Evolutionary conservation across 1,140 invertebrate genomes (phyloP).

Genomic region (Elymnias hypermnestra): DNA sequence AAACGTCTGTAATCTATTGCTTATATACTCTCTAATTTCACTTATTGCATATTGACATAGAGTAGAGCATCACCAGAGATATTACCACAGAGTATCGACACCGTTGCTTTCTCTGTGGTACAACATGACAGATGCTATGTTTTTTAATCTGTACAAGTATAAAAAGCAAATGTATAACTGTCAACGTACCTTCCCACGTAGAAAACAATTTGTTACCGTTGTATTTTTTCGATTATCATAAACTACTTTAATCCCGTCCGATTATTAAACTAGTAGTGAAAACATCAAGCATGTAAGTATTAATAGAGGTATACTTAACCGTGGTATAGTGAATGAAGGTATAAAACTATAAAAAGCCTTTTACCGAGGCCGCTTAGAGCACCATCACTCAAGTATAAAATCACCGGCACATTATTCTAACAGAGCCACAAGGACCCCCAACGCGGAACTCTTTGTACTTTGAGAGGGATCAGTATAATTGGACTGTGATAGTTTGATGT

Average conservation of each 20-base stretch:
- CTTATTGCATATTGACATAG: too few species aligned
- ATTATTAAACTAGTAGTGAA: constrained; percentile 7
- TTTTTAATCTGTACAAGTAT: too few species aligned
- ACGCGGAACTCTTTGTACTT: constrained; percentile 17
- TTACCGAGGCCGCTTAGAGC: constrained; percentile 39
- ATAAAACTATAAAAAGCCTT: constrained; percentile 55
- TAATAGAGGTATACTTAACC: constrained; percentile 23
- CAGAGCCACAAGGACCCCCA: constrained; percentile 24
- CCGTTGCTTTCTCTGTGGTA: too few species aligned
- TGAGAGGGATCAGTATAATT: constrained; percentile 25
- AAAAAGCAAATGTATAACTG: too few species aligned
- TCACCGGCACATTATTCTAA: constrained; percentile 43
- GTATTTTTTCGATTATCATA: constrained; percentile 5
- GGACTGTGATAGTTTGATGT: constrained; percentile 41
- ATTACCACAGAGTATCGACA: too few species aligned
- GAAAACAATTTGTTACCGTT: constrained; percentile 6
- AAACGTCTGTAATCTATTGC: too few species aligned
- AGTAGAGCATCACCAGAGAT: too few species aligned
- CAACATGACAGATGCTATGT: too few species aligned
- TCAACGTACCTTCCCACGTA: background rate
- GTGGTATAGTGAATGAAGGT: constrained; percentile 36
- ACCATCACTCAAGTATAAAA: constrained; percentile 49
- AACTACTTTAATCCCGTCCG: constrained; percentile 3
- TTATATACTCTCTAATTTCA: too few species aligned
- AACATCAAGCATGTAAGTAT: constrained; percentile 14